Evolutionary conservation across 2,113 vertebrate genomes (phyloP), one percentile per base, ranked within the genome.

Genomic region (Hippocampus guttulatus): DNA sequence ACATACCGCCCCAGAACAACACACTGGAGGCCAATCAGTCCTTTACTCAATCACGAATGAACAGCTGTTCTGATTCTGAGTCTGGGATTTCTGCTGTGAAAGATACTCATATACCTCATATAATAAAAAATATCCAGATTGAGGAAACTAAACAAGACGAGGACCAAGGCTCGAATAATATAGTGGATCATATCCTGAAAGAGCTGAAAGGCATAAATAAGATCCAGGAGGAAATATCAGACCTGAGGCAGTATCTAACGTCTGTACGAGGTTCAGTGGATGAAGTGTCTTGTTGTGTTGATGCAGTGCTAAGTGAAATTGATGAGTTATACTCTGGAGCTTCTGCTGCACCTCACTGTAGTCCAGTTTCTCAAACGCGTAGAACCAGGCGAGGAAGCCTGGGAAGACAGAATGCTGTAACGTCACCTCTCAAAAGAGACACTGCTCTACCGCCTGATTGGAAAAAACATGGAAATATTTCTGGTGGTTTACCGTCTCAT

Each of bases 161-260:
- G 18, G 74, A 68, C 9, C 64, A 74, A 75, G 67, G 72, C 14
- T 91, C 92, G 18, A 81, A 79, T 76, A 90, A 91, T 16, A 73
- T 95, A 65, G 94, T 99, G 18, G 95, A 98, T 43, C 95, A 96
- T 77, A 98, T 99, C 54, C 85, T 98, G 25, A 96, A 95, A 85
- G 97, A 99, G 75, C 90, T 98, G 0, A 95, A 94, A 80, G 96
- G 97, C 57, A 98, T 98, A 69, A 97, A 96, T 82, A 94, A 93
- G 73, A 97, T 99, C 72, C 96, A 98, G 81, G 94, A 93, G 3
- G 97, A 98, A 90, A 97, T 99, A 67, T 96, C 95, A 7, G 97
- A 98, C 80, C 91, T 99, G 57, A 93, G 90, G 65, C 92, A 96
- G 71, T 97, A 98, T 79, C 88, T 99, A 72, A 93, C 90, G 33